Conservation (phyloP, 2,113 vertebrate species). For the Cavia porcellus region DNA sequence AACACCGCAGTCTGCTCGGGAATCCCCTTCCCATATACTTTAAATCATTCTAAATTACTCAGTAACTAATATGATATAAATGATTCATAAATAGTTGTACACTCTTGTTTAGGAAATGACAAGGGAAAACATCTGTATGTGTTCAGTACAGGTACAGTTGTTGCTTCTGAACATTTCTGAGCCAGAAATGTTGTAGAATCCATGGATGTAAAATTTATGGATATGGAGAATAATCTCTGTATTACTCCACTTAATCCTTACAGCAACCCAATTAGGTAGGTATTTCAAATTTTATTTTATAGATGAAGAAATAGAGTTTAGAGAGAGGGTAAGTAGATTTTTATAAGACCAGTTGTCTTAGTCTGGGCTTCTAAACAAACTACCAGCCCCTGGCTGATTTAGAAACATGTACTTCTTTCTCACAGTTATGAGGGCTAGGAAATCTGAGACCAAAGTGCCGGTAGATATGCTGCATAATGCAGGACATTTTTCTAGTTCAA, state of each 20-base stretch:
- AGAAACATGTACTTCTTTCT: not conserved
- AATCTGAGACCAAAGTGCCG: not conserved
- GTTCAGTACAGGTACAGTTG: not conserved
- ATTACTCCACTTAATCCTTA: not conserved
- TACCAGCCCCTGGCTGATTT: not conserved
- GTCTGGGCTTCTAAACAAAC: not conserved
- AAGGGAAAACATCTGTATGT: not conserved
- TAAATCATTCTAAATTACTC: not conserved
- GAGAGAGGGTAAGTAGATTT: not conserved
- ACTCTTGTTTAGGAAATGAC: not conserved
- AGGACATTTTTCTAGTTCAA: not conserved
- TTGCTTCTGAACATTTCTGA: not conserved
- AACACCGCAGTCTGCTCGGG: no score
- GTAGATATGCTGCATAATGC: not conserved
- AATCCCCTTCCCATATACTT: not conserved
- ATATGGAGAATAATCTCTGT: not conserved
- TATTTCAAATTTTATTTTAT: not conserved
- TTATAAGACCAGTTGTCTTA: not conserved
- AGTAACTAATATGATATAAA: not conserved
- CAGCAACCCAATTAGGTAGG: not conserved
- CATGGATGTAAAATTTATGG: not conserved
- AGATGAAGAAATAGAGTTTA: not conserved
- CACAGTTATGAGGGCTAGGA: not conserved
- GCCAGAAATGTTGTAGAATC: not conserved
- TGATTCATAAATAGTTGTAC: not conserved